A percentile compares a stretch with the other conserved stretches of the same genome.
phyloP scores from a whole-genome alignment of 2,888 invertebrate species.

The Stratiomys singularior region DNA sequence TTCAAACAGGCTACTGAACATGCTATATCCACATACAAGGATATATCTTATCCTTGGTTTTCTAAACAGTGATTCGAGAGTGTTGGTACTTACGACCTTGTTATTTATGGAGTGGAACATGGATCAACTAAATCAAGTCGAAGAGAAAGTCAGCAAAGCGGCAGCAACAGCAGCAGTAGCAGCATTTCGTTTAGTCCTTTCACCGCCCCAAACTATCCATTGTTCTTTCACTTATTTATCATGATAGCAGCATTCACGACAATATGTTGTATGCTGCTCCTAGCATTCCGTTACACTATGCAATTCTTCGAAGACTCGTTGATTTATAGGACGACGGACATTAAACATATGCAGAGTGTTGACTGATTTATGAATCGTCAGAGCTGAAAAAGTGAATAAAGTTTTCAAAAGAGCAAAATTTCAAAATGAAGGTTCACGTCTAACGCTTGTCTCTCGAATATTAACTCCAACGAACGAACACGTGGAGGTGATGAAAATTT shows the following conservation, averaged over 20 bases:
- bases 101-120: slow-evolving; percentile 44
- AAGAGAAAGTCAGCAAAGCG: slow-evolving; percentile 42
- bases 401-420: too few relatives aligned
- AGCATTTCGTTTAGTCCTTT: neutral
- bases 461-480: too few relatives aligned
- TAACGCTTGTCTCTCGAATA: too few relatives aligned
- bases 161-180: neutral
- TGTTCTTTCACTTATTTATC: slow-evolving; percentile 24
- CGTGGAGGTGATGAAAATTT: too few relatives aligned
- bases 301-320: slow-evolving; percentile 39
- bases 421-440: too few relatives aligned
- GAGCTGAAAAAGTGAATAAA: too few relatives aligned
- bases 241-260: slow-evolving; percentile 18
- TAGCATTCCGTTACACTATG: neutral
- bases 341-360: slow-evolving; percentile 30
- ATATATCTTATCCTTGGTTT: slow-evolving; percentile 28
- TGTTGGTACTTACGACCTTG: slow-evolving; percentile 37
- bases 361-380: slow-evolving; percentile 29
- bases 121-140: slow-evolving; percentile 45
- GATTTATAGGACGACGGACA: slow-evolving; percentile 35
- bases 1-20: neutral
- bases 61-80: slow-evolving; percentile 34
- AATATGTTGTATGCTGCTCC: slow-evolving; percentile 7
- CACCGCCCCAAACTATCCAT: neutral
- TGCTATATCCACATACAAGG: neutral